Conservation (phyloP, 2,888 invertebrate species). For the Caenorhabditis sp. region DNA sequence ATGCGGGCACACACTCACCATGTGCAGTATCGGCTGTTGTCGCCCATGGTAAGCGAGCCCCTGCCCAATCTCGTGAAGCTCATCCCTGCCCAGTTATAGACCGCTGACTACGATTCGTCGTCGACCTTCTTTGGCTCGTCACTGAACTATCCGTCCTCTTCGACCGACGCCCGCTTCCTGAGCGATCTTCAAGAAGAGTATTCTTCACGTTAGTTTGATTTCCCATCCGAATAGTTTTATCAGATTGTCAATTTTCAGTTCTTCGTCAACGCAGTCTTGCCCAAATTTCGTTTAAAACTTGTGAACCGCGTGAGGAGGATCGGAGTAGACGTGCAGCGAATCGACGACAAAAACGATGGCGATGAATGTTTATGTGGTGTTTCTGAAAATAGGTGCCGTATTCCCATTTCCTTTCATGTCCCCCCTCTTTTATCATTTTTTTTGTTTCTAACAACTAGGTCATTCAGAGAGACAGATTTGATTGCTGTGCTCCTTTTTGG, state of each 20-base stretch:
- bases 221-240: not conserved
- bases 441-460: conserved; percentile 10
- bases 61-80: not conserved
- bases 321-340: conserved; percentile 63
- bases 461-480: not conserved
- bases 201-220: conserved; percentile 2
- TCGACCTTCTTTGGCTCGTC: conserved; percentile 30
- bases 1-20: conserved; percentile 91
- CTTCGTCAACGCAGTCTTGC: conserved; percentile 80
- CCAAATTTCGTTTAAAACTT: conserved; percentile 59
- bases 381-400: not conserved
- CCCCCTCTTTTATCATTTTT: not conserved
- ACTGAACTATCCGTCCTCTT: conserved; percentile 23
- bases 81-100: conserved; percentile 5
- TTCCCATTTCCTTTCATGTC: not conserved
- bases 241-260: conserved; percentile 29
- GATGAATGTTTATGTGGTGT: not conserved
- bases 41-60: conserved; percentile 76
- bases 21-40: conserved; percentile 90
- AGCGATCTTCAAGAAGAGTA: conserved; percentile 41
- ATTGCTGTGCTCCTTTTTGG: no score
- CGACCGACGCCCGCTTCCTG: conserved; percentile 39
- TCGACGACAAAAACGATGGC: conserved; percentile 62
- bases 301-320: conserved; percentile 65
- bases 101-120: conserved; percentile 13